These are phyloP conservation scores for Micoletzkya japonica DNA, from an alignment of 2,888 invertebrate genomes.

Conservation along the genomic window DNA sequence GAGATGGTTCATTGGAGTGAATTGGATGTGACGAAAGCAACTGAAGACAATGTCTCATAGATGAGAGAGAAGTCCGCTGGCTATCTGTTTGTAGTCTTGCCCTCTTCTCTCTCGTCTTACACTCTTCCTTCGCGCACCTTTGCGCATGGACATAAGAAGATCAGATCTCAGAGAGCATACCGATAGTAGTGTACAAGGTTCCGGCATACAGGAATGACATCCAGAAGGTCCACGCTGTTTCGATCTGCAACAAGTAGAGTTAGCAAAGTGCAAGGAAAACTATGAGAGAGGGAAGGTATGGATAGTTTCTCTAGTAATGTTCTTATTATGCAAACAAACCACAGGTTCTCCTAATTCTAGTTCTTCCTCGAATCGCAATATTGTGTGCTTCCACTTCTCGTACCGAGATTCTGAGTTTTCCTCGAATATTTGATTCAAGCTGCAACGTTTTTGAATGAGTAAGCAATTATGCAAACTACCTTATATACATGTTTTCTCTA, in stretches of 20 bases:
- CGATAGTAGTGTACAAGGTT: conserved; percentile 63
- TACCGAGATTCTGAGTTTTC: conserved; percentile 48
- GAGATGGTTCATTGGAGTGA: too few relatives aligned
- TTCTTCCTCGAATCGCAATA: conserved; percentile 50
- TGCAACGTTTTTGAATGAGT: conserved; percentile 26
- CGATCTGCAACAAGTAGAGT: background rate
- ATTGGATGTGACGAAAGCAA: too few relatives aligned
- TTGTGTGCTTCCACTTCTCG: conserved; percentile 56
- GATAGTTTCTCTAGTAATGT: background rate
- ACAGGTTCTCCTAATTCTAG: conserved; percentile 38
- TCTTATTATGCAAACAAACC: conserved; percentile 1
- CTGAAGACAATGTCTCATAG: too few relatives aligned
- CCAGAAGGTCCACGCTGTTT: conserved; percentile 60
- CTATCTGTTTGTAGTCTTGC: too few relatives aligned
- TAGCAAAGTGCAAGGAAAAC: background rate
- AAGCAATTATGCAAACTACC: conserved; percentile 34
- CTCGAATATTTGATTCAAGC: conserved; percentile 48
- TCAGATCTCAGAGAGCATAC: too few relatives aligned
- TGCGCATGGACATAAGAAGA: too few relatives aligned
- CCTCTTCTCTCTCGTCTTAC: too few relatives aligned
- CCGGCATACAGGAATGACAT: conserved; percentile 60
- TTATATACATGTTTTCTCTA: conserved; percentile 55
- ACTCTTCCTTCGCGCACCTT: too few relatives aligned
- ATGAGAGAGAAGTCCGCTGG: too few relatives aligned
- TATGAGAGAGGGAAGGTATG: background rate